Base-by-base conservation (phyloP, 2,113 vertebrate genomes). In the Pluvialis apricaria region DNA sequence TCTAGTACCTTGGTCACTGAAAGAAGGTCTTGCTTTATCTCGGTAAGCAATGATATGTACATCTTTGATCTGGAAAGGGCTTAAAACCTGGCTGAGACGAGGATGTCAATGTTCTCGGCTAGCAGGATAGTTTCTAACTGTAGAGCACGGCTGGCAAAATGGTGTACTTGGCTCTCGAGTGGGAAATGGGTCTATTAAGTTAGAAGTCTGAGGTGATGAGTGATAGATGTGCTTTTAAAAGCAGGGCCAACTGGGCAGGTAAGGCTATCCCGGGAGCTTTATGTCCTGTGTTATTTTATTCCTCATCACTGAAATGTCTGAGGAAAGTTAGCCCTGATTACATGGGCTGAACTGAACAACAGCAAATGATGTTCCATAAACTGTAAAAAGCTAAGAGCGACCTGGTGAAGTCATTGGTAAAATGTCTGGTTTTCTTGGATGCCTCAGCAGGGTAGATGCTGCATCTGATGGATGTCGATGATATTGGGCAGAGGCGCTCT, bases 391-490 rank as follows among this genome's bases (percentile, higher is more conserved):
- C 77, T 61, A 10, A 72, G 73, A 16, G 13, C 2, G 36, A 61
- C 60, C 57, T 61, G 18, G 22, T 45, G 52, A 86, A 92, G 22
- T 25, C 60, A 26, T 19, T 86, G 79, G 58, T 66, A 68, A 75
- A 71, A 73, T 65, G 57, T 79, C 42, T 79, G 44, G 13, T 52
- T 92, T 84, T 86, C 21, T 61, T 88, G 92, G 79, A 78, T 93
- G 88, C 90, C 69, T 88, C 94, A 82, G 94, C 77, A 88, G 92
- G 64, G 65, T 61, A 29, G 83, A 49, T 84, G 19, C 71, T 93
- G 80, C 52, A 68, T n/a, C 66, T 83, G 64, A 94, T 75, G 72
- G 86, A 79, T 72, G 58, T 45, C 2, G 40, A 69, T 84, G 88
- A 80, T 85, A 89, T 13, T 72, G 88, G 94, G 66, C 86, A 92